A percentile compares a stretch with the other conserved stretches of the same genome.
phyloP scores from a whole-genome alignment of 2,113 vertebrate genomes.

The Bettongia penicillata region DNA sequence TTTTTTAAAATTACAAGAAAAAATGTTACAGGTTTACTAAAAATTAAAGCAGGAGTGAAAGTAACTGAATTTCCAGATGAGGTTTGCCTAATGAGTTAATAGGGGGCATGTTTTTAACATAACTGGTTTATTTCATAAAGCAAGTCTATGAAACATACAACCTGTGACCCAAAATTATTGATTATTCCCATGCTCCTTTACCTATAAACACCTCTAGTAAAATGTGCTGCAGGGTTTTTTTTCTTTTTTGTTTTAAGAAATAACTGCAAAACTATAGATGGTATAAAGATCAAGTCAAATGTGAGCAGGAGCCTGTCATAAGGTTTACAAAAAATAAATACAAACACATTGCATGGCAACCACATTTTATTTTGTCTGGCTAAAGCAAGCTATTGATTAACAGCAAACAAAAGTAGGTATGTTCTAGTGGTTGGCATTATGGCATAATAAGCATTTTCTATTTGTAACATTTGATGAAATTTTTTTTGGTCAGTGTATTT shows the following conservation, averaged over 20 bases:
- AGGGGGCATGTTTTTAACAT: not conserved
- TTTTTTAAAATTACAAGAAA: not conserved
- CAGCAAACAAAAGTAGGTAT: not conserved
- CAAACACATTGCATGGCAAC: not conserved
- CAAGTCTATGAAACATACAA: not conserved
- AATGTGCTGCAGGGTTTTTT: not conserved
- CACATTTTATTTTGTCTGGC: constrained; percentile 38
- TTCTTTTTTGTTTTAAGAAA: not conserved
- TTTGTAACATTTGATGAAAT: not conserved
- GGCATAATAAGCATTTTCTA: not conserved
- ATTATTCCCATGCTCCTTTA: not conserved
- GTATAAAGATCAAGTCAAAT: not conserved
- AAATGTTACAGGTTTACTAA: not conserved
- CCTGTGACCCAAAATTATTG: not conserved
- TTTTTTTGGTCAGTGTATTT: not conserved
- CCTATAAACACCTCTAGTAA: not conserved
- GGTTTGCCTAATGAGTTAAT: not conserved
- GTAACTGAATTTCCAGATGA: not conserved
- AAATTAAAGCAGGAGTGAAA: not conserved
- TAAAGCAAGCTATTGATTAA: constrained; percentile 25
- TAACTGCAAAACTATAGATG: not conserved
- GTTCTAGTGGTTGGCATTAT: not conserved
- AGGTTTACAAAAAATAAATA: not conserved
- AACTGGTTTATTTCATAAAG: not conserved
- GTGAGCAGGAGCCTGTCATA: not conserved